Evolutionary conservation across 2,113 vertebrate species (phyloP), one percentile per base, ranked within the genome.

Genomic region (Candoia aspera): DNA sequence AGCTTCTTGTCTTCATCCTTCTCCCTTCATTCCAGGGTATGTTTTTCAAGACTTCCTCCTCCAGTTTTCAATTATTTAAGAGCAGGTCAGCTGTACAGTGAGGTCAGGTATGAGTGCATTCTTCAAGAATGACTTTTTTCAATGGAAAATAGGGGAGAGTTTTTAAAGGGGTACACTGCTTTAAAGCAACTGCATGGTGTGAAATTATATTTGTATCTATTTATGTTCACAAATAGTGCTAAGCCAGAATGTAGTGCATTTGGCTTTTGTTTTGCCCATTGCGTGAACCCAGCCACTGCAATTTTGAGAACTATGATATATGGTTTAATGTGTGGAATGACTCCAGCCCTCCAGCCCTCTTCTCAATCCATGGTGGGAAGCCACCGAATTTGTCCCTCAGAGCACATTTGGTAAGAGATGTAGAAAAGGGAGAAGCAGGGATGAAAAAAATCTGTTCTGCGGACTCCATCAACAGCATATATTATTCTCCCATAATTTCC

Each of bases 1-100:
- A 95, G 96, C 97, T 97, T 98, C 97, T 97, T 98, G 97, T 96
- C 97, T 98, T 96, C 94, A 93, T 96, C 95, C 96, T 96, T 95
- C 95, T 15, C 8, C n/a, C 55, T 46, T 53, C 33, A 33, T 37
- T 59, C 87, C 42, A 46, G 86, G 86, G 86, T 86, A 87, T 8
- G 15, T 94, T 92, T 96, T 95, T 95, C 94, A 86, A 97, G 98
- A 98, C 98, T 4, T 37, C 91, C 58, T 59, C 83, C 55, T 13
- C 60, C 92, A 13, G 93, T 85, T 92, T 96, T 97, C 95, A 96
- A 98, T 97, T 98, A 98, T 98, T 98, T 96, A 98, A 96, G 93
- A 95, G 96, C 95, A 93, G 87, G 95, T 92, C 95, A 96, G 5
- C 91, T 93, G 96, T 97, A 94, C 93, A 95, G 94, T 91, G 96